These are phyloP conservation scores for Drymodes brunneopygia DNA, from an alignment of 2,113 vertebrate species.

Conservation along the genomic window DNA sequence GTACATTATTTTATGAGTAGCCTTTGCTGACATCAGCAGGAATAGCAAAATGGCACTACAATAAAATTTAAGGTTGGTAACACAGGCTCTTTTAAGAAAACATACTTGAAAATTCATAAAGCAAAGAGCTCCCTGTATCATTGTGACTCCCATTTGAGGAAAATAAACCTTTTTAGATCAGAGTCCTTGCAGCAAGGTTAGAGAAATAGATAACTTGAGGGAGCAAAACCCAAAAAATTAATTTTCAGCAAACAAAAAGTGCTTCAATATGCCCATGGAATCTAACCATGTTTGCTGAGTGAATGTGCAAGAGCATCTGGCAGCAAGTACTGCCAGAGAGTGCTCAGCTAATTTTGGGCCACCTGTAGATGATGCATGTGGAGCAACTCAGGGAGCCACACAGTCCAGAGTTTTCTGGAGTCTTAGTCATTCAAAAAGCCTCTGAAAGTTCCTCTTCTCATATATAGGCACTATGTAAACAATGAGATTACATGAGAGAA, in stretches of 20 bases:
- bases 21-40: background rate
- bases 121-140: background rate
- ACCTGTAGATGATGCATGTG: background rate
- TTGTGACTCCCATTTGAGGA: background rate
- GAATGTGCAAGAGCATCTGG: background rate
- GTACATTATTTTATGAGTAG: background rate
- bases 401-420: background rate
- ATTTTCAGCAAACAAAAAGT: background rate
- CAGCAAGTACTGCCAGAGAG: background rate
- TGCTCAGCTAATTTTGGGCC: background rate
- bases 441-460: background rate
- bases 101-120: background rate
- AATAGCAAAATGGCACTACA: background rate
- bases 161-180: background rate
- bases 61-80: background rate
- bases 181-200: background rate
- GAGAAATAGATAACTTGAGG: rapidly evolving
- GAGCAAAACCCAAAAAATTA: background rate
- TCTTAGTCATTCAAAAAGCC: background rate
- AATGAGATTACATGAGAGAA: background rate
- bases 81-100: background rate
- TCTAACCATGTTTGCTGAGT: background rate
- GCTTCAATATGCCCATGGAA: background rate
- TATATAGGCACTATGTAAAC: background rate
- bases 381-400: background rate